Percentiles rank a stretch among this genome's conserved stretches.
Evolutionary conservation across 2,888 invertebrate genomes (phyloP).

Genomic region (Brachypalpus laphriformis): DNA sequence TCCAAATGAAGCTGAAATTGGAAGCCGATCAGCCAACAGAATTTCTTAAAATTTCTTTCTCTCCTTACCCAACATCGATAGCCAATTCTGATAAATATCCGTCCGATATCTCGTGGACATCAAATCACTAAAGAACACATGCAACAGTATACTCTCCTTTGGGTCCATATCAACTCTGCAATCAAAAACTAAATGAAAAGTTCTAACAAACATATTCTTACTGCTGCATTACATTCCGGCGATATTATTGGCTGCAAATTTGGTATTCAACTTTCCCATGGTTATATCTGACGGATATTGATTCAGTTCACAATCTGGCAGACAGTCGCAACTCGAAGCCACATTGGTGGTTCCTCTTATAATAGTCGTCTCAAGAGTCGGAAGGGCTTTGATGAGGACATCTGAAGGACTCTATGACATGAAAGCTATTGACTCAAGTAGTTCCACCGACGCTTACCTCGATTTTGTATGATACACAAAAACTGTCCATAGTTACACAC

Average conservation of each 20-base stretch:
- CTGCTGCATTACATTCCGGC: slow-evolving; percentile 78
- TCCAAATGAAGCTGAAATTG: slow-evolving; percentile 87
- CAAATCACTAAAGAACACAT: slow-evolving; percentile 89
- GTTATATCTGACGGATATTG: slow-evolving; percentile 87
- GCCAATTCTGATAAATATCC: slow-evolving; percentile 88
- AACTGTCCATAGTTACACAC: slow-evolving; percentile 78
- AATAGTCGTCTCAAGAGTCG: slow-evolving; percentile 78
- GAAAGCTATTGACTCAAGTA: neutral
- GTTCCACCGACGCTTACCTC: slow-evolving; percentile 77
- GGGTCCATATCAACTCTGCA: slow-evolving; percentile 83
- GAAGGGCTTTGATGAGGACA: slow-evolving; percentile 81
- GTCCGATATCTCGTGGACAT: slow-evolving; percentile 87
- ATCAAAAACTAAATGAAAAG: neutral
- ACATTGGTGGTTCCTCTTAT: slow-evolving; percentile 44
- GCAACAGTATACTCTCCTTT: slow-evolving; percentile 85
- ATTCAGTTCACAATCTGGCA: slow-evolving; percentile 86
- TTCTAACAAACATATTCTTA: neutral
- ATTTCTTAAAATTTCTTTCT: no score
- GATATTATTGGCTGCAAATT: slow-evolving; percentile 82
- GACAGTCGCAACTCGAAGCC: slow-evolving; percentile 83
- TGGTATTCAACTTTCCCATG: slow-evolving; percentile 84
- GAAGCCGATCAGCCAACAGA: neutral
- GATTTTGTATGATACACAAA: slow-evolving; percentile 78
- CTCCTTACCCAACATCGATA: slow-evolving; percentile 86
- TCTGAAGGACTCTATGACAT: slow-evolving; percentile 61